A percentile compares a stretch with the other conserved stretches of the same genome.
Evolutionary conservation across 2,797 vertebrate genomes (phyloP).

Genomic region (Myiothlypis chrysogaster): DNA sequence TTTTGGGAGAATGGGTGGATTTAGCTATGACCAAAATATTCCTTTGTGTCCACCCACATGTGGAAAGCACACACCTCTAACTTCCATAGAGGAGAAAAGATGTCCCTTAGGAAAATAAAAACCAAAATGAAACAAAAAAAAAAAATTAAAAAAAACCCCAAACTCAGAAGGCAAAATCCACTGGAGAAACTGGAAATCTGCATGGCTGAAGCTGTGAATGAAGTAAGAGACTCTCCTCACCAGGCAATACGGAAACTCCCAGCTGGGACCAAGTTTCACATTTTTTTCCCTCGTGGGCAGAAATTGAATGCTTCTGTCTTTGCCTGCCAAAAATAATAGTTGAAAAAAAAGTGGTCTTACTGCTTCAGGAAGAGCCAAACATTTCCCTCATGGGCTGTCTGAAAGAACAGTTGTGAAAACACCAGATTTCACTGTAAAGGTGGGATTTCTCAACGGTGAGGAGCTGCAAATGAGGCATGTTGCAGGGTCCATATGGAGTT

Average conservation of each 20-base stretch:
- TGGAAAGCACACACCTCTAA: neutral
- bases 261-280: neutral
- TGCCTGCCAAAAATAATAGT: slow-evolving; percentile 36
- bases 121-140: neutral
- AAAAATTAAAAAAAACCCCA: fast-evolving
- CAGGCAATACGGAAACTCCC: neutral
- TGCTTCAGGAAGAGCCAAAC: slow-evolving; percentile 30
- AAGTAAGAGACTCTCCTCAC: neutral
- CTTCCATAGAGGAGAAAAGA: neutral
- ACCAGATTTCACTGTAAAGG: slow-evolving; percentile 48
- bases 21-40: neutral
- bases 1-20: neutral
- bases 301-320: slow-evolving; percentile 19
- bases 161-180: neutral
- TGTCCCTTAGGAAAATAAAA: neutral
- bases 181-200: neutral
- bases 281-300: neutral
- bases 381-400: neutral
- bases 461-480: slow-evolving; percentile 40
- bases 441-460: slow-evolving; percentile 35
- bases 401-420: slow-evolving; percentile 55
- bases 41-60: fast-evolving
- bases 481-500: slow-evolving; percentile 46
- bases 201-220: neutral
- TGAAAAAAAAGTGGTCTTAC: neutral